Conservation (phyloP, 2,113 vertebrate species). For the Ctenodactylus gundi region DNA sequence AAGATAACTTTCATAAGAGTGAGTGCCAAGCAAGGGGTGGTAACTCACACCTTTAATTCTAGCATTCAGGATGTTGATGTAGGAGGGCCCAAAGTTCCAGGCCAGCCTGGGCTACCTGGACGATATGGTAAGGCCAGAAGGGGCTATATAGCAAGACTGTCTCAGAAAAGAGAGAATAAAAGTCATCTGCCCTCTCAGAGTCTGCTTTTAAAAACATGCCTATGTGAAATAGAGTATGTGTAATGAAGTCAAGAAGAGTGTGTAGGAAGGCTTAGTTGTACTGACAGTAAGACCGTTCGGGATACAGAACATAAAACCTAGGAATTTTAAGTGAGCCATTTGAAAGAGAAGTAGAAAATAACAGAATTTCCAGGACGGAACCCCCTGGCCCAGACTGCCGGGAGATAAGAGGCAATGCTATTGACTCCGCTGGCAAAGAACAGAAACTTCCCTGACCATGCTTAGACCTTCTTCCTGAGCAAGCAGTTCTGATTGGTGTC, state of each 20-base stretch:
- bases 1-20: neutral
- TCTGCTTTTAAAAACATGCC: constrained; percentile 18
- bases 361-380: neutral
- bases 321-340: neutral
- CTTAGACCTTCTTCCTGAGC: neutral
- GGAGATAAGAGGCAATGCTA: neutral
- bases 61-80: neutral
- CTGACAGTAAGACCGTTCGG: constrained; percentile 47
- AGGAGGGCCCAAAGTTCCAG: neutral
- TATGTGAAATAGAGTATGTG: constrained; percentile 59
- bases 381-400: neutral
- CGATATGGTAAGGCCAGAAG: too few relatives aligned
- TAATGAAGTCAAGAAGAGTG: constrained; percentile 69
- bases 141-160: too few relatives aligned
- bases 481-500: neutral
- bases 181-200: constrained; percentile 9
- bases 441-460: neutral
- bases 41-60: neutral
- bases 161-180: neutral
- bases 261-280: constrained; percentile 55
- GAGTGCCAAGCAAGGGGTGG: neutral
- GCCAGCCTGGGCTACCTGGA: neutral
- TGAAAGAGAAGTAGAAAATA: neutral
- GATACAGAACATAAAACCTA: constrained; percentile 30
- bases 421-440: neutral